phyloP scores from a whole-genome alignment of 2,113 vertebrate species.

The Eclectus roratus region DNA sequence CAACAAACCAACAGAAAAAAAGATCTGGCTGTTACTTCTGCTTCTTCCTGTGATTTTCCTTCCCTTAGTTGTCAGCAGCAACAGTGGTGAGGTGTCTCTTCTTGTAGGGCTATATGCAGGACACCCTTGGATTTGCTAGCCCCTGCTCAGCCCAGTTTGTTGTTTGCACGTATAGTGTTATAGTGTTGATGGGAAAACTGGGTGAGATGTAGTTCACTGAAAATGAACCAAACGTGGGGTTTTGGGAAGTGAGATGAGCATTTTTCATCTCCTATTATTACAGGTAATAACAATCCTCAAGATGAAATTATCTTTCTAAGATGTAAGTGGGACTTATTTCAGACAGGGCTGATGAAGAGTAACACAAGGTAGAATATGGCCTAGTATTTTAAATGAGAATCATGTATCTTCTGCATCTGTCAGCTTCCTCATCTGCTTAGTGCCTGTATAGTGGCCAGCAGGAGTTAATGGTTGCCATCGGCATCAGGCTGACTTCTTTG shows the following conservation, averaged over 20 bases:
- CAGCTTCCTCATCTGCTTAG: background rate
- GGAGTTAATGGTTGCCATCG: background rate
- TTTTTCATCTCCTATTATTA: background rate
- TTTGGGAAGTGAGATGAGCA: background rate
- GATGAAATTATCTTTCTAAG: background rate
- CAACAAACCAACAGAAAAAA: background rate
- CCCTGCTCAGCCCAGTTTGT: accelerated
- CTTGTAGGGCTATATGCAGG: background rate
- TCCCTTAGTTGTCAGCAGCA: background rate
- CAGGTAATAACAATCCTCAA: background rate
- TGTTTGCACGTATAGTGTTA: background rate
- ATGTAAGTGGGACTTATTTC: background rate
- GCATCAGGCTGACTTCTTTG: background rate
- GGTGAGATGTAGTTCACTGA: background rate
- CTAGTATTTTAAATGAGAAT: background rate
- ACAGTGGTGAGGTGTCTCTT: accelerated
- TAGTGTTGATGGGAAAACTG: background rate
- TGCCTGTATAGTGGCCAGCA: background rate
- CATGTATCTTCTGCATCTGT: background rate
- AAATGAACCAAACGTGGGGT: background rate
- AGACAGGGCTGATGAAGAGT: background rate
- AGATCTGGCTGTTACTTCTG: background rate
- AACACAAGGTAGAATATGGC: accelerated
- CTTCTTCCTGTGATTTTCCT: background rate
- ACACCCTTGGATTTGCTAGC: background rate